Base-by-base conservation (phyloP, 2,888 invertebrate genomes). In the Neria commutata region DNA sequence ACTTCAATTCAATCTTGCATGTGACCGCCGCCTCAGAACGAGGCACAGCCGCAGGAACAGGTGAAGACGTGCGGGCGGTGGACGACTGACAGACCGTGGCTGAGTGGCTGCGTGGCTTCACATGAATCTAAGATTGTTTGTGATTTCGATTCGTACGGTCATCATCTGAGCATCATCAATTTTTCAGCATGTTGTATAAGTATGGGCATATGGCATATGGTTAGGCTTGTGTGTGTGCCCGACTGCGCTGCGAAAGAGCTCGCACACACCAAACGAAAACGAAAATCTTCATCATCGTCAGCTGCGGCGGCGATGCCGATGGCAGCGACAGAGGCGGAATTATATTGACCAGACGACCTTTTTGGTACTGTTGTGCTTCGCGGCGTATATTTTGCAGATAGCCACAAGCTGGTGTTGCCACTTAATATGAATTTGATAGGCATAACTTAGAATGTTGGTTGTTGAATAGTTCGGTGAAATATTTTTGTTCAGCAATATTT, bases 251-350 rank as follows among this genome's bases (percentile, higher is more conserved):
- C n/a, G n/a, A 14, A 24, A 6, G 21, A 11, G 21, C 23, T 5
- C n/a, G 24, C 10, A 23, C 10, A 46, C 24, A 10, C 10, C 24
- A 70, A 67, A 70, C 70, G 70, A 70, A 37, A 37, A 4, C 4
- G n/a, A 37, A 37, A 37, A 37, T 37, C 16, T 14, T 37, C 37
- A 14, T 37, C 37, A 72, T 70, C 72, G 68, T 71, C 68, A 71
- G 67, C 70, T 72, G n/a, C n/a, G n/a, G n/a, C n/a, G n/a, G n/a
- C n/a, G n/a, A n/a, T n/a, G n/a, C n/a, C n/a, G n/a, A n/a, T n/a
- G n/a, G n/a, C n/a, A n/a, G n/a, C n/a, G n/a, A n/a, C n/a, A n/a
- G 68, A 70, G 70, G 67, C 70, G 70, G 72, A 72, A 69, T 70
- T 69, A 65, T 68, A 71, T 64, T 63, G 67, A 67, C 71, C 68